A percentile compares a stretch with the other conserved stretches of the same genome.
These are phyloP conservation scores for Pteropus alecto DNA, from an alignment of 2,113 vertebrate genomes.

Conservation along the genomic window DNA sequence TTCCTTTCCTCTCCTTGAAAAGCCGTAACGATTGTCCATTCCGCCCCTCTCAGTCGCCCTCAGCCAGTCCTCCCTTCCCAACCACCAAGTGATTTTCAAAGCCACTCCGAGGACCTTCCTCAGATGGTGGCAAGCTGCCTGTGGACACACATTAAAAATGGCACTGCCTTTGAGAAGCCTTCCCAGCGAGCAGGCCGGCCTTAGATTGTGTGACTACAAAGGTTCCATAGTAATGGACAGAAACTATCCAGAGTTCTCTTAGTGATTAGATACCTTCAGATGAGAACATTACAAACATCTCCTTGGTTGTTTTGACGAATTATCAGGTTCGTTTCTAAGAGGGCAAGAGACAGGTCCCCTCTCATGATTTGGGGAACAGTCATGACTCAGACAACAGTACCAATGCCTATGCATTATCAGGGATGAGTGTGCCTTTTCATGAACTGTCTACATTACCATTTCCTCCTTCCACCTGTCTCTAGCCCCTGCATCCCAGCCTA, in stretches of 20 bases:
- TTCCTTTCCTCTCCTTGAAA: background rate
- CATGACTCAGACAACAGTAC: accelerated
- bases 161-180: background rate
- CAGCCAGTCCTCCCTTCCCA: background rate
- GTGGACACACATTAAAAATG: background rate
- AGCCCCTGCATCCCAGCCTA: background rate
- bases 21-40: background rate
- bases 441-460: too few relatives aligned
- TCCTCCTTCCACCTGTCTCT: background rate
- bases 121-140: background rate
- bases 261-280: background rate
- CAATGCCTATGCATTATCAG: accelerated
- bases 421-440: accelerated
- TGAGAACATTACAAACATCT: background rate
- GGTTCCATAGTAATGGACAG: background rate
- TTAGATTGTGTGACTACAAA: background rate
- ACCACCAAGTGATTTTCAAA: background rate
- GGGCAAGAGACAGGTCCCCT: background rate
- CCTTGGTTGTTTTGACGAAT: background rate
- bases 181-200: background rate
- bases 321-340: background rate
- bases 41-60: background rate
- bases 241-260: background rate
- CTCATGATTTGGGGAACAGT: background rate
- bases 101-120: background rate